Base-by-base conservation (phyloP, 2,113 vertebrate genomes). In the Sciurus niger region DNA sequence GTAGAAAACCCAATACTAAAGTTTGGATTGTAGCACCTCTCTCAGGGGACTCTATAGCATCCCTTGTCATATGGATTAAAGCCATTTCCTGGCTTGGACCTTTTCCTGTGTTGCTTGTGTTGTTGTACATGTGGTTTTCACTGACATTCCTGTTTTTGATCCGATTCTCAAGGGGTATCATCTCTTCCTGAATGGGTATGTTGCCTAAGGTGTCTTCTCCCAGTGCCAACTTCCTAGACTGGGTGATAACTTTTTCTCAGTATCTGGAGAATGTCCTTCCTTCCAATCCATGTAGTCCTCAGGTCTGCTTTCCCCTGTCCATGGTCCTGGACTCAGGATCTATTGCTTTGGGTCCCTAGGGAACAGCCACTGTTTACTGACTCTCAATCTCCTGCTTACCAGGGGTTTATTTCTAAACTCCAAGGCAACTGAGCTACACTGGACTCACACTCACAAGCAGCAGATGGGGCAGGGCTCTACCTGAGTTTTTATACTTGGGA, bases 281-380 rank as follows among this genome's bases (percentile, higher is more conserved):
- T 94, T 88, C 74, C 43, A 24, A 25, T 43, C 30, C 14, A 13
- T 32, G 7, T 2, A 8, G 30, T 53, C 25, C 32, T 37, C 34
- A 5, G 30, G 3, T 13, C 68, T 58, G 10, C 5, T 24, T 51
- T 85, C 76, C 84, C 58, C 78, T 89, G 86, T 84, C 90, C 51
- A 76, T 90, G 82, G 79, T 93, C 46, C 90, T 95, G 94, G 86
- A 93, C 22, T 60, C 5, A 43, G 34, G 53, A 24, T 7, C 8
- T 40, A 25, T 4, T 8, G 37, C 22, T 80, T 63, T 60, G 30
- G 16, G 55, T 76, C 43, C 60, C 76, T 40, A 32, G 53, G 73
- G 43, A 76, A 79, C 13, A 34, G 16, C 4, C 1, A 20, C 0
- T 9, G 0, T 76, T 76, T 76, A 8, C 12, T 70, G 32, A 58